These are phyloP conservation scores for Didymodactylos carnosus DNA, from an alignment of 2,888 invertebrate genomes.

Conservation along the genomic window DNA sequence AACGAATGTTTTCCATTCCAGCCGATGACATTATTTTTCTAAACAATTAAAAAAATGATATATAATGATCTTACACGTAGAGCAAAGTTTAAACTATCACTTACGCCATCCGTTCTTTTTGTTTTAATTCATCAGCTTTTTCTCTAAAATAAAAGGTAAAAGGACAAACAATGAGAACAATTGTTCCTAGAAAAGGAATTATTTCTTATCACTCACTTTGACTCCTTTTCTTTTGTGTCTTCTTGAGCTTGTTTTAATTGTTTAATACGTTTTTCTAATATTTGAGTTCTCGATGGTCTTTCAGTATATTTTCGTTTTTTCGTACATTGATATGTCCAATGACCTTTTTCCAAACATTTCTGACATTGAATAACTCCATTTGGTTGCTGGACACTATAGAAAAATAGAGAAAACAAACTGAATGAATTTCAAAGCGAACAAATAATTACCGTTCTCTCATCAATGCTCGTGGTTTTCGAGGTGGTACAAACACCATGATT, in stretches of 20 bases:
- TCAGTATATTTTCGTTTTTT: slow-evolving; percentile 69
- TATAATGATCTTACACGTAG: too few relatives aligned
- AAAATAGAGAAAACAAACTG: too few relatives aligned
- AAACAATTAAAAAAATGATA: too few relatives aligned
- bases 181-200: background rate
- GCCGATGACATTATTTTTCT: too few relatives aligned
- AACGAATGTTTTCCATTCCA: background rate
- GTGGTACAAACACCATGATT: background rate
- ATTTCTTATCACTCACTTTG: background rate
- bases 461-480: background rate
- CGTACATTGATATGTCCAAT: slow-evolving; percentile 82
- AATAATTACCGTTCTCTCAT: background rate
- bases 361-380: slow-evolving; percentile 48
- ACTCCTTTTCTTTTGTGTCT: background rate
- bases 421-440: too few relatives aligned
- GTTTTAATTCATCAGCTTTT: background rate
- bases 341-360: slow-evolving; percentile 72
- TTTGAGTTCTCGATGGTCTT: slow-evolving; percentile 59
- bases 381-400: background rate
- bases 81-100: too few relatives aligned
- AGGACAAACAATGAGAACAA: background rate
- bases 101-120: too few relatives aligned
- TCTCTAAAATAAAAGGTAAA: background rate
- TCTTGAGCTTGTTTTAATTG: slow-evolving; percentile 32
- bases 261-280: slow-evolving; percentile 50